phyloP scores from a whole-genome alignment of 1,140 invertebrate genomes.

The Cotesia vestalis region DNA sequence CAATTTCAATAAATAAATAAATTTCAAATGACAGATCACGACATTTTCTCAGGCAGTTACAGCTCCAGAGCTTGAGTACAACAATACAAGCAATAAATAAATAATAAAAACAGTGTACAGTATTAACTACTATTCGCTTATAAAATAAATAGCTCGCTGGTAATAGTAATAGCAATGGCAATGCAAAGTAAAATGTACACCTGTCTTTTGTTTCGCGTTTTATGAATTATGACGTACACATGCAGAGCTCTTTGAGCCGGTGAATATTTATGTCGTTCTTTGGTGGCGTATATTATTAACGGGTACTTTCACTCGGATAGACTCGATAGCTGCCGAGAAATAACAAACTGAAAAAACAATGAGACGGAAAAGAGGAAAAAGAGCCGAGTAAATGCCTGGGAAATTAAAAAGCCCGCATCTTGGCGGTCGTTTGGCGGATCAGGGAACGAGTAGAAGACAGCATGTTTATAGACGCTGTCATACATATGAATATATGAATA shows the following conservation, averaged over 20 bases:
- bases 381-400: not conserved
- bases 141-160: not conserved
- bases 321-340: no score
- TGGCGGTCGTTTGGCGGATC: not conserved
- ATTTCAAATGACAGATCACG: no score
- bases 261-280: conserved; percentile 19
- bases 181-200: conserved; percentile 9
- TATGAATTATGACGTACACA: conserved; percentile 20
- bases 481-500: not conserved
- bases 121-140: no score
- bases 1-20: no score
- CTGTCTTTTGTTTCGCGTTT: conserved; percentile 27
- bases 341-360: no score
- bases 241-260: not conserved
- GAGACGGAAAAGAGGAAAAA: not conserved
- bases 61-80: no score
- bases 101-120: no score
- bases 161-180: conserved; percentile 1
- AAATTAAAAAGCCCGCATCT: conserved; percentile 15
- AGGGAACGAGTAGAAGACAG: not conserved
- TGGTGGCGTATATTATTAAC: not conserved
- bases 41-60: no score
- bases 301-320: no score
- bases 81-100: no score
- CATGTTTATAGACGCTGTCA: not conserved